phyloP scores from a whole-genome alignment of 2,113 vertebrate genomes.

The Clupea harengus region DNA sequence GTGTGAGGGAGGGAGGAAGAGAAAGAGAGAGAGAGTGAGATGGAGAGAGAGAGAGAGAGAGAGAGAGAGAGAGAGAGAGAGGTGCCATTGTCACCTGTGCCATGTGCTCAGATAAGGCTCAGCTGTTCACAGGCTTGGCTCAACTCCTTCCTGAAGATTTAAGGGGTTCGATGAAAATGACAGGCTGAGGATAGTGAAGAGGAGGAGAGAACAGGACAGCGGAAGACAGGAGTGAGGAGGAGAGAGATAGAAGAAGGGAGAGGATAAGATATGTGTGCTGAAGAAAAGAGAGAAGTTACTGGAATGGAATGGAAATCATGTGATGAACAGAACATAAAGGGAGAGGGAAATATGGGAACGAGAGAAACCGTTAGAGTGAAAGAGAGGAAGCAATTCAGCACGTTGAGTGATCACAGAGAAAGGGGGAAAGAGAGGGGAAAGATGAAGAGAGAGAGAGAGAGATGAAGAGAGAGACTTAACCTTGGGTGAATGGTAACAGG shows the following conservation, averaged over 20 bases:
- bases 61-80: background rate
- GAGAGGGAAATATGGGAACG: background rate
- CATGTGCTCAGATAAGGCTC: conserved; percentile 4
- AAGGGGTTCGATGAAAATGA: background rate
- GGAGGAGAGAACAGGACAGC: background rate
- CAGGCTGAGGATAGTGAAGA: background rate
- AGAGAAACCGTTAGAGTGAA: background rate
- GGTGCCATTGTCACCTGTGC: background rate
- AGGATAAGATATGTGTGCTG: background rate
- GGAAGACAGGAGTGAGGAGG: background rate
- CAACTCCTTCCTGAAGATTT: conserved; percentile 4
- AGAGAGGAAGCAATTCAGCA: background rate
- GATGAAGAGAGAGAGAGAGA: background rate
- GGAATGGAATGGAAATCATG: background rate
- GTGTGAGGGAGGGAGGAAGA: background rate
- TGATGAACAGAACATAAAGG: background rate
- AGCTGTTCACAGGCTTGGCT: background rate
- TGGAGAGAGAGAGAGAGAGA: conserved; percentile 4
- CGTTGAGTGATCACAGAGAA: background rate
- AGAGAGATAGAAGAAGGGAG: background rate
- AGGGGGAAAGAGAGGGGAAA: background rate
- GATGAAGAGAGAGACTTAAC: background rate
- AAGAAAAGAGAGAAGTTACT: background rate
- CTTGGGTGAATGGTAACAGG: background rate
- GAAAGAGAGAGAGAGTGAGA: background rate